phyloP scores from a whole-genome alignment of 2,888 invertebrate genomes.

The Drosophila tripunctata region DNA sequence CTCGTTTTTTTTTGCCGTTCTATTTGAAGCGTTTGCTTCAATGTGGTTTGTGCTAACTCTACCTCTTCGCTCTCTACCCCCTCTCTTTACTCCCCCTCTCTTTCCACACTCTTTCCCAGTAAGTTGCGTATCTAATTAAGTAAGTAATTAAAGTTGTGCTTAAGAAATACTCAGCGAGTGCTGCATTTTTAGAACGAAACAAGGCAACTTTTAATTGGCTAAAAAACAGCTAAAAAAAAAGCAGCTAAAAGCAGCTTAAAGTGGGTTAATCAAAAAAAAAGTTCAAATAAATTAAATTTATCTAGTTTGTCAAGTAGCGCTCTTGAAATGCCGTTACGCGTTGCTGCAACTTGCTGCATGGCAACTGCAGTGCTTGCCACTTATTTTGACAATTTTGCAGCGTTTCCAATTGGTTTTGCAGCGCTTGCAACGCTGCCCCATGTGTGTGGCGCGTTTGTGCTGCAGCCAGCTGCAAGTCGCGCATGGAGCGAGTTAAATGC shows the following conservation, averaged over 20 bases:
- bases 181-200: constrained; percentile 18
- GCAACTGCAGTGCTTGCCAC: constrained; percentile 23
- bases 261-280: constrained; percentile 1
- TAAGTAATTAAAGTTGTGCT: constrained; percentile 56
- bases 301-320: constrained; percentile 26
- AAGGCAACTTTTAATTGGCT: constrained; percentile 49
- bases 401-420: constrained; percentile 13
- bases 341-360: constrained; percentile 14
- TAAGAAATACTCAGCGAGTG: not conserved
- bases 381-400: constrained; percentile 18
- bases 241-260: no score
- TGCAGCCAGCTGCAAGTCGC: constrained; percentile 1
- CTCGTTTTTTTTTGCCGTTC: constrained; percentile 55
- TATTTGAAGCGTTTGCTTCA: constrained; percentile 31
- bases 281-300: not conserved
- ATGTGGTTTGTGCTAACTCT: constrained; percentile 10
- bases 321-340: constrained; percentile 41
- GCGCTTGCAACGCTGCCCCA: constrained; percentile 1
- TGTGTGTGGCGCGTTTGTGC: constrained; percentile 13
- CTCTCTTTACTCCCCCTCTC: not conserved
- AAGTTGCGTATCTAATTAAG: constrained; percentile 48
- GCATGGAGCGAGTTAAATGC: constrained; percentile 37
- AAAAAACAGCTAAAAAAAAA: constrained; percentile 1
- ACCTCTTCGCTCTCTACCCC: no score
- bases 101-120: no score